These are phyloP conservation scores for Dryoscopus gambensis DNA, from an alignment of 2,113 vertebrate species.

Conservation along the genomic window DNA sequence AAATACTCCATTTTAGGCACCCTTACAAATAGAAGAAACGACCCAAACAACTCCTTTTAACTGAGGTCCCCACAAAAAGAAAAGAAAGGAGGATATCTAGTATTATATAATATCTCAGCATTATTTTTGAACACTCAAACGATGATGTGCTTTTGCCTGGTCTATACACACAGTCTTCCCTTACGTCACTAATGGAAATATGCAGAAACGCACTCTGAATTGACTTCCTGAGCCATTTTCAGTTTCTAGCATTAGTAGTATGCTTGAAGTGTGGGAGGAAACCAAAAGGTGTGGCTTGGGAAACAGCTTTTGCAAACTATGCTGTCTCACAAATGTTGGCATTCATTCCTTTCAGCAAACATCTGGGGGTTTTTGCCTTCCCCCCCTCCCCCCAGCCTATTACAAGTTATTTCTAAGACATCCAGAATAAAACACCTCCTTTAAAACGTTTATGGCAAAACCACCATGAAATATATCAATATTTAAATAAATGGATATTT, in stretches of 20 bases:
- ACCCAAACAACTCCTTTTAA: background rate
- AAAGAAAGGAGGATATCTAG: background rate
- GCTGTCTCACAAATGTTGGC: background rate
- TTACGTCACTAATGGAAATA: background rate
- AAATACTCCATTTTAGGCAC: background rate
- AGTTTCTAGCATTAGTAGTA: background rate
- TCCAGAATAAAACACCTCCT: background rate
- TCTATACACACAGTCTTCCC: background rate
- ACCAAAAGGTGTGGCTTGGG: background rate
- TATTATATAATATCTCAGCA: background rate
- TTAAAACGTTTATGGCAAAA: background rate
- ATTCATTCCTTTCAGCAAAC: background rate
- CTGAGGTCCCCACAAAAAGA: background rate
- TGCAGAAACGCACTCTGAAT: background rate
- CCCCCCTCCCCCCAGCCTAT: background rate
- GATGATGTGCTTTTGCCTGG: background rate
- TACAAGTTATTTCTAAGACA: background rate
- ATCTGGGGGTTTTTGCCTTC: background rate
- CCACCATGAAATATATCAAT: background rate
- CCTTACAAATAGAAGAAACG: background rate
- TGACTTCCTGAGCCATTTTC: background rate
- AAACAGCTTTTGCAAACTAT: background rate
- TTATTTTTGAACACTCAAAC: background rate
- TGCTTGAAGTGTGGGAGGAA: background rate
- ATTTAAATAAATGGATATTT: background rate